Evolutionary conservation across 2,888 invertebrate genomes (phyloP).

Genomic region (Dasypolia templi): DNA sequence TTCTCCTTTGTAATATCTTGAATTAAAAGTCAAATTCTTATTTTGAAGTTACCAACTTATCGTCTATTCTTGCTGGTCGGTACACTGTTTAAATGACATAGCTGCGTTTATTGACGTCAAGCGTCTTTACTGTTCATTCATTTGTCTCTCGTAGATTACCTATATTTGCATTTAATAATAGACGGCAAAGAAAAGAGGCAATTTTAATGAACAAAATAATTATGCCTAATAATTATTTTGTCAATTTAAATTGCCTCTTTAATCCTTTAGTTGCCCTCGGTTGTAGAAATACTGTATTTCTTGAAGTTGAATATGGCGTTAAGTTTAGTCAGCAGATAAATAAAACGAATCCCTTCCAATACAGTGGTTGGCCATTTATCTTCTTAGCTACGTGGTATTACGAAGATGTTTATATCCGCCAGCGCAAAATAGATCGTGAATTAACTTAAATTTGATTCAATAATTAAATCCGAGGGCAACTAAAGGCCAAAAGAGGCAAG

Average conservation of each 20-base stretch:
- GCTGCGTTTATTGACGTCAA: slow-evolving; percentile 59
- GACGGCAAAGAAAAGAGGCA: no score
- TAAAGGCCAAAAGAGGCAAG: no score
- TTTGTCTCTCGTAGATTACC: slow-evolving; percentile 51
- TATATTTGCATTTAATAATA: slow-evolving; percentile 44
- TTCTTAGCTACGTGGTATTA: neutral
- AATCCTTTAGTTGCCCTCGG: slow-evolving; percentile 1
- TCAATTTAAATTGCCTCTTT: slow-evolving; percentile 18
- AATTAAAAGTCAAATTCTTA: slow-evolving; percentile 28
- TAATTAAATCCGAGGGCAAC: no score
- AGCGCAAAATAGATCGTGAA: neutral
- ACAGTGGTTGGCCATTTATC: no score
- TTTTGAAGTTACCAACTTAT: slow-evolving; percentile 38
- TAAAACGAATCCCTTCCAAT: neutral
- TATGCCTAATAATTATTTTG: slow-evolving; percentile 45
- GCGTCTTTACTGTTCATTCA: slow-evolving; percentile 46
- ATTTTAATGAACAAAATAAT: no score
- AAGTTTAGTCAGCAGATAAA: neutral
- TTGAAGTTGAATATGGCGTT: neutral
- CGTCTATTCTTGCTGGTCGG: slow-evolving; percentile 1
- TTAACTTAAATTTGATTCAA: no score
- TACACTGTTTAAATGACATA: slow-evolving; percentile 30
- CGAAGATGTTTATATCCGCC: neutral
- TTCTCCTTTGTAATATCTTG: slow-evolving; percentile 31
- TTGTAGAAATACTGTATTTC: neutral